Evolutionary conservation across 2,797 vertebrate genomes (phyloP).

Genomic region (Antrozous pallidus): DNA sequence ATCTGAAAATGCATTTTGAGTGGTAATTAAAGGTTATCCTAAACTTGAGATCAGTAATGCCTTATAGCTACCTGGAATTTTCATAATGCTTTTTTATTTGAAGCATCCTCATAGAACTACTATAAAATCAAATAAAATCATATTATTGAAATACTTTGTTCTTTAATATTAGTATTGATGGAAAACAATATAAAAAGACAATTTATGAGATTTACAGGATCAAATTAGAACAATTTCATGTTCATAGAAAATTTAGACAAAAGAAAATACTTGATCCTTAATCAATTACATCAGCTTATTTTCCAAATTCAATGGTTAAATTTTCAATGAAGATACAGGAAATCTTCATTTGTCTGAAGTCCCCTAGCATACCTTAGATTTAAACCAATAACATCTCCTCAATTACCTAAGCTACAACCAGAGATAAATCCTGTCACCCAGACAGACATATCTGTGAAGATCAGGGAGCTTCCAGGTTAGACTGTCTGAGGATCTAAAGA

Average conservation of each 20-base stretch:
- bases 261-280: not conserved
- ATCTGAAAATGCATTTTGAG: slow-evolving; percentile 1
- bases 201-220: not conserved
- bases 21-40: not conserved
- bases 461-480: not conserved
- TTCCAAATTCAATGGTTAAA: not conserved
- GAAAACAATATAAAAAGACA: slow-evolving; percentile 10
- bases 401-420: not conserved
- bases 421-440: not conserved
- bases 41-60: not conserved
- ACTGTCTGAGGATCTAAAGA: not conserved
- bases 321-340: not conserved
- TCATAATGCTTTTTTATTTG: not conserved
- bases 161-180: not conserved
- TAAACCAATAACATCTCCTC: not conserved
- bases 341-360: not conserved
- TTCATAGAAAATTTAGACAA: not conserved
- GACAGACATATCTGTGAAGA: not conserved
- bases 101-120: not conserved
- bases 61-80: not conserved
- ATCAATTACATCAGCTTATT: not conserved
- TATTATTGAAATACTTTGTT: not conserved
- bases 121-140: slow-evolving; percentile 3
- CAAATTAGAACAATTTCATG: not conserved
- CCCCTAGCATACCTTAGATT: not conserved